Conservation (phyloP, 2,888 invertebrate genomes). For the Synanthedon vespiformis region DNA sequence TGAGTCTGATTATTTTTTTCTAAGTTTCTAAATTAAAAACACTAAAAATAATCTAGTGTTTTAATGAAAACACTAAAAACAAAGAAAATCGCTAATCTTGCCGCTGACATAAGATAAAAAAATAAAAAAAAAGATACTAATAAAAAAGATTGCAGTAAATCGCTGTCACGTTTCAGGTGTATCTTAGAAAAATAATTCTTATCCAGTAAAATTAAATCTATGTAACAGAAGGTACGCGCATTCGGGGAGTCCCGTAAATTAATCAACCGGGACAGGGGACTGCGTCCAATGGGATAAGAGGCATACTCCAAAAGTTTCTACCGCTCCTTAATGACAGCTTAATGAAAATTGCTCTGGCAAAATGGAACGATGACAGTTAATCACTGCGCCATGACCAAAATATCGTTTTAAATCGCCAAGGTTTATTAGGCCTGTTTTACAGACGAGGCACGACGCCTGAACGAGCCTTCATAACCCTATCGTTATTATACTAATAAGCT, state of each 20-base stretch:
- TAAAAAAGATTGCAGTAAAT: too few relatives aligned
- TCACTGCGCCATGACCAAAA: conserved; percentile 14
- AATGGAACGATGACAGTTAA: conserved; percentile 33
- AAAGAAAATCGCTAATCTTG: too few relatives aligned
- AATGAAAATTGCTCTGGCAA: conserved; percentile 40
- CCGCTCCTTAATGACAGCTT: conserved; percentile 43
- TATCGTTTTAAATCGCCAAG: conserved; percentile 7
- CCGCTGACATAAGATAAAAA: too few relatives aligned
- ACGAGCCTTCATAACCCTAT: background rate
- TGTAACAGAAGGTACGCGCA: conserved; percentile 8
- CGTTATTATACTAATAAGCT: too few relatives aligned
- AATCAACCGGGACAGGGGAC: conserved; percentile 43
- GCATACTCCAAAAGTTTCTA: conserved; percentile 37
- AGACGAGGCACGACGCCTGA: background rate
- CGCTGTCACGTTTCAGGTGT: too few relatives aligned
- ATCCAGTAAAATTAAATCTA: conserved; percentile 5
- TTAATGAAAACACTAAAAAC: too few relatives aligned
- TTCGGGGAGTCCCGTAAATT: conserved; percentile 32
- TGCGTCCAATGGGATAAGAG: conserved; percentile 30
- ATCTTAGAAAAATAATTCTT: background rate
- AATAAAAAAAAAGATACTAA: too few relatives aligned
- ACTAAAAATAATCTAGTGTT: too few relatives aligned
- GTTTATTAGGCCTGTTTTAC: background rate
- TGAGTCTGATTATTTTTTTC: too few relatives aligned
- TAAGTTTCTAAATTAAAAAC: too few relatives aligned